Evolutionary conservation across 1,140 invertebrate genomes (phyloP), one percentile per base, ranked within the genome.

Genomic region (Drosophila arizonae): DNA sequence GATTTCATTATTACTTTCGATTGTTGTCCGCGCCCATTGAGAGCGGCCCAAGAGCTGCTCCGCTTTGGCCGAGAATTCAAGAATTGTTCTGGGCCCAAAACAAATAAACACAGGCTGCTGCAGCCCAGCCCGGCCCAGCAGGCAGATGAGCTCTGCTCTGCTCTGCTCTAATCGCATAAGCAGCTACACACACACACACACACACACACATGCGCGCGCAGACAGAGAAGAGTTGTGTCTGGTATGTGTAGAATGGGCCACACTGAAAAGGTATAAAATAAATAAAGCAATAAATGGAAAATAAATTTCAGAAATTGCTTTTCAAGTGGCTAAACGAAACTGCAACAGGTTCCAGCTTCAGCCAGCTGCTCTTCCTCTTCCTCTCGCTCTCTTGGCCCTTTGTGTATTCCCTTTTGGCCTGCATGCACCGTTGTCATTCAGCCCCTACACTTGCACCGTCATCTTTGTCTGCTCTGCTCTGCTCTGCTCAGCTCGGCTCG

Each of bases 1-100:
- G 78, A 86, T 86, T 86, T 86, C 84, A 82, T 86, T 87, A 86
- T 86, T 88, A 87, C 82, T 86, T 86, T 86, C 82, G 82, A 87
- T 87, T 87, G 82, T 88, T 76, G 75, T 67, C 72, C 56, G 33
- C 54, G 66, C 36, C 67, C 84, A 87, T 87, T 88, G 65, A 88
- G 66, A 67, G 48, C 28, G 41, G 45, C 52, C 33, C 15, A 15
- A 46, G 41, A 45, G 54, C 57, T 56, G 45, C 45, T 63, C 61
- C 39, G 60, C 61, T 62, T 72, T 66, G 36, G 55, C 45, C 67
- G 60, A 77, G 36, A 79, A 82, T 77, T 69, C 67, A 60, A 77
- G 36, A 79, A 82, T 77, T 69, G 80, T 65, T 76, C 69, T 76
- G 57, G 68, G 66, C 62, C 69, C 76, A 69, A 82, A 86, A 87